Base-by-base conservation (phyloP, 2,888 invertebrate species). In the Caenorhabditis sulstoni region DNA sequence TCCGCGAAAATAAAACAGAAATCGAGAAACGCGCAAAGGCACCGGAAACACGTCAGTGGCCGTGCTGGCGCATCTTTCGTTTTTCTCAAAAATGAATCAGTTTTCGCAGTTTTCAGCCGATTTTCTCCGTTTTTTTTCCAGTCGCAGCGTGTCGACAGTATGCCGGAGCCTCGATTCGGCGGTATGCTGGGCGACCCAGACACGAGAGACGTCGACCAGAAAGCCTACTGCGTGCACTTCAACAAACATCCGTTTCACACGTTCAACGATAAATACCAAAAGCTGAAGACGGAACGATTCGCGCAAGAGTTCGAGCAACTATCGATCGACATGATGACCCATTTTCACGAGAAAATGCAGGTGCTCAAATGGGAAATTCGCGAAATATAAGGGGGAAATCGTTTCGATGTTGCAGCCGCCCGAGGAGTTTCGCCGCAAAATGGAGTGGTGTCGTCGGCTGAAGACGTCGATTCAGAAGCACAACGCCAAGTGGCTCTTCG, bases 401-500 rank as follows among this genome's bases (percentile, higher is more conserved):
- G n/a, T n/a, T 29, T 29, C 7, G 29, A 3, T 29, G 29, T 18
- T 73, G 14, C 67, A 79, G 73, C 55, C 79, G n/a, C 8, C 14
- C 12, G 73, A 73, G 3, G 79, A 79, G 22, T 67, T 73, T 41
- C 3, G 45, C 0, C 49, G 62, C 1, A 79, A 79, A 57, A 57
- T 67, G 73, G 58, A 55, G 14, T 68, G 55, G 23, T 79, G 79
- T 23, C 23, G 23, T 18, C 52, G 52, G 4, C 52, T 79, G 47
- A 67, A 79, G 22, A 39, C 22, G 9, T 57, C 62, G 0, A 73
- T 79, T 22, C 57, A 52, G 14, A 50, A 62, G 12, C 39, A 73
- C 62, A 57, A 62, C 16, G 57, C 67, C 8, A 52, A 11, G 1
- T 83, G 83, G 81, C 23, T 76, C 0, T 81, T 76, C 58, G 70